Conservation (phyloP, 2,113 vertebrate species). For the Cettia cetti region DNA sequence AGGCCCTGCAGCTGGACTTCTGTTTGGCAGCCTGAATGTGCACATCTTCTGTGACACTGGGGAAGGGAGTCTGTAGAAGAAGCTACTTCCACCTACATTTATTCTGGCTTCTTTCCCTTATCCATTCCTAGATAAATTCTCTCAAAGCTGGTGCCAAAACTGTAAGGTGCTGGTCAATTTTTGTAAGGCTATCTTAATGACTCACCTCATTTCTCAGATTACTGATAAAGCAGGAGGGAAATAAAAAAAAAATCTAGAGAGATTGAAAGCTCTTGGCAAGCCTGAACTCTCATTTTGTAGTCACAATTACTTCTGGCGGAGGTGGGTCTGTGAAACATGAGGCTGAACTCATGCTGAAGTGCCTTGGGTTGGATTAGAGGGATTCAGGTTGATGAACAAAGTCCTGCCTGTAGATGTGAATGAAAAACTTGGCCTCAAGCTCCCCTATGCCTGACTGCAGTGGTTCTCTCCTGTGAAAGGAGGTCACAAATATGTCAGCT, state of each 20-base stretch:
- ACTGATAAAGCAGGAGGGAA: not conserved
- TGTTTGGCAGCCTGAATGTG: accelerated
- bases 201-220: constrained; percentile 1
- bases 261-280: not conserved
- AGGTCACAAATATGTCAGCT: not conserved
- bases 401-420: not conserved
- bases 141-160: not conserved
- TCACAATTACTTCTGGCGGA: not conserved
- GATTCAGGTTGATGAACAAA: not conserved
- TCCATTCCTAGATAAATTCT: constrained; percentile 14
- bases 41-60: not conserved
- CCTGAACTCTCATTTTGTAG: not conserved
- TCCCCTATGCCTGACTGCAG: not conserved
- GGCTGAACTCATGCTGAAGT: not conserved
- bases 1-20: not conserved
- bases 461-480: not conserved
- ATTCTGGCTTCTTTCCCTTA: not conserved
- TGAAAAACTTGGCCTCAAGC: not conserved
- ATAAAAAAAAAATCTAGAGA: not conserved
- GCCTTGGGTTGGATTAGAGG: not conserved
- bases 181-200: not conserved
- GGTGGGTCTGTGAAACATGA: not conserved
- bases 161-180: constrained; percentile 14
- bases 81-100: not conserved
- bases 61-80: not conserved